Evolutionary conservation across 2,113 vertebrate species (phyloP).

Genomic region (Nestor notabilis): DNA sequence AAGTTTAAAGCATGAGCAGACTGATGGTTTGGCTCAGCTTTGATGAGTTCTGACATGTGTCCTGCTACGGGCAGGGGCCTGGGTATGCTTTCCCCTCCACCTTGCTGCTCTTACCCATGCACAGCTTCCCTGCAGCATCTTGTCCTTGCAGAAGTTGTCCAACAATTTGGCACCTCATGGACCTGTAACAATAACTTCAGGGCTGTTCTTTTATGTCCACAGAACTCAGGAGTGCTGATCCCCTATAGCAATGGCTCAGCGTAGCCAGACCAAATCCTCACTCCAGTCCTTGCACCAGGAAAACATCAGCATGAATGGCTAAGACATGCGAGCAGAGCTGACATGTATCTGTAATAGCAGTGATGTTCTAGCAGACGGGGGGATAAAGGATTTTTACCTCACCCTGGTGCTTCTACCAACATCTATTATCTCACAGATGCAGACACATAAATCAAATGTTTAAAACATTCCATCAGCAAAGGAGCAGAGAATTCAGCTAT

Average conservation of each 20-base stretch:
- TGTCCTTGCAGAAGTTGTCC: not conserved
- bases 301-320: too few relatives aligned
- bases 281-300: not conserved
- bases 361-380: too few relatives aligned
- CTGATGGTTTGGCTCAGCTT: fast-evolving
- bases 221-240: too few relatives aligned
- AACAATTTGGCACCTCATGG: too few relatives aligned
- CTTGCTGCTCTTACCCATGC: too few relatives aligned
- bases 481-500: not conserved
- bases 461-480: not conserved
- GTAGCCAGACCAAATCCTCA: not conserved
- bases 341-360: not conserved
- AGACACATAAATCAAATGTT: too few relatives aligned
- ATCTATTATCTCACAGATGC: fast-evolving
- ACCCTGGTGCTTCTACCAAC: not conserved
- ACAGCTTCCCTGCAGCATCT: not conserved
- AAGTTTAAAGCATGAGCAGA: fast-evolving
- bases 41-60: fast-evolving
- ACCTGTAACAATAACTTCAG: not conserved
- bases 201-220: not conserved
- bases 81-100: not conserved
- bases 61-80: not conserved
- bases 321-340: not conserved
- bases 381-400: not conserved
- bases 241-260: not conserved